Conservation (phyloP, 30 jellyfish, hydroid and myxozoan species). For the Morbakka virulenta region DNA sequence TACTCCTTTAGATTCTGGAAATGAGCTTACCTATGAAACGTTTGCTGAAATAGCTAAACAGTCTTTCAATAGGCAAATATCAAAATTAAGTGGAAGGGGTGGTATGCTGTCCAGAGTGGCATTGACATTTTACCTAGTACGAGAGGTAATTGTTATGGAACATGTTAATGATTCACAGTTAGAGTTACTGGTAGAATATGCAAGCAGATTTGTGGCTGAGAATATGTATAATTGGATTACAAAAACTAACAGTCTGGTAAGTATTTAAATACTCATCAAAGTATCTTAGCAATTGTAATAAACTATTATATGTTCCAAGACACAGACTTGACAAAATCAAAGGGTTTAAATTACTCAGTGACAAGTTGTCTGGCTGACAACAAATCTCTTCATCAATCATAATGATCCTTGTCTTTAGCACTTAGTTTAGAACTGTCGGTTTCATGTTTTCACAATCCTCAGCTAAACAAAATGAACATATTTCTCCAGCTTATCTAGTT, state of each 20-base stretch:
- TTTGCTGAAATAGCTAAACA: constrained; percentile 74
- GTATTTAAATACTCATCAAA: no score
- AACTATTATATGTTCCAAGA: no score
- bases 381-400: no score
- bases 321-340: no score
- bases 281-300: no score
- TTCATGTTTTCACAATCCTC: no score
- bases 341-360: no score
- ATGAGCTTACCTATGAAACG: constrained; percentile 58
- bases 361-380: no score
- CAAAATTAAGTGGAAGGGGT: constrained; percentile 70
- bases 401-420: no score
- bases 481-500: no score
- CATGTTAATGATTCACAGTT: constrained; percentile 71
- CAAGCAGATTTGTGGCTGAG: constrained; percentile 76
- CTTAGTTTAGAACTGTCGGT: no score
- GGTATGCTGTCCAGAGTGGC: constrained; percentile 84
- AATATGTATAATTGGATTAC: constrained; percentile 52
- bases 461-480: no score
- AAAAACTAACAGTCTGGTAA: constrained; percentile 85
- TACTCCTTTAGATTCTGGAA: constrained; percentile 62
- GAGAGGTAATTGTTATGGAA: constrained; percentile 74
- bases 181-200: constrained; percentile 84
- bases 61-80: constrained; percentile 64
- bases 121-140: constrained; percentile 66